phyloP scores from a whole-genome alignment of 2,797 vertebrate genomes.

The Scolopax bukidnonensis region DNA sequence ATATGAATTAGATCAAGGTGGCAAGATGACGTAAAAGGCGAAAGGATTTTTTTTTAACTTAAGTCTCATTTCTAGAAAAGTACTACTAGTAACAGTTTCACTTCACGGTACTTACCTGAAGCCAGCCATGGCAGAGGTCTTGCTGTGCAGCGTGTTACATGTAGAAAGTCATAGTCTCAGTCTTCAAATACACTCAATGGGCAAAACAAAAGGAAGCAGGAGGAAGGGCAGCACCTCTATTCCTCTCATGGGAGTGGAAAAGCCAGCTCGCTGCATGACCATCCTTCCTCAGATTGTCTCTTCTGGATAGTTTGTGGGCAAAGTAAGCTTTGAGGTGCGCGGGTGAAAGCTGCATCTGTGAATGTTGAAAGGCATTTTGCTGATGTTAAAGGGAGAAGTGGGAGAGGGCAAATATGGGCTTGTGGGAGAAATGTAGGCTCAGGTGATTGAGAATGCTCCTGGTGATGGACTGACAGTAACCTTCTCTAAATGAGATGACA shows the following conservation, averaged over 20 bases:
- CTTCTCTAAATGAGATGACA: background rate
- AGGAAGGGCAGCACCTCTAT: background rate
- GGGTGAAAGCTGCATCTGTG: background rate
- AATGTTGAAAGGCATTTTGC: background rate
- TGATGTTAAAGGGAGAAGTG: background rate
- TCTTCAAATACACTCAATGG: background rate
- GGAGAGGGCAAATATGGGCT: background rate
- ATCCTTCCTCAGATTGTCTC: background rate
- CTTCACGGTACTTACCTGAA: background rate
- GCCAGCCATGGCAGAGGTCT: background rate
- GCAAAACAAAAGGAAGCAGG: background rate
- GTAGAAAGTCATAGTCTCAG: background rate
- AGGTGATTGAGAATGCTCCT: background rate
- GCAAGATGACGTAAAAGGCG: background rate
- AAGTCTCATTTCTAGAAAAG: background rate
- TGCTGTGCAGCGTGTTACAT: fast-evolving
- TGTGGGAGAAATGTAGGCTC: background rate
- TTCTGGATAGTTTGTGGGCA: background rate
- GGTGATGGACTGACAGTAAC: background rate
- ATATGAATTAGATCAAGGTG: background rate
- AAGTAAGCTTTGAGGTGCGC: background rate
- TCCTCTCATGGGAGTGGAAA: background rate
- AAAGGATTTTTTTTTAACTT: background rate
- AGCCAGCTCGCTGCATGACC: background rate
- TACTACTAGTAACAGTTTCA: background rate